phyloP scores from a whole-genome alignment of 2,888 invertebrate genomes.

The Ashinkailepas kermadecensis region DNA sequence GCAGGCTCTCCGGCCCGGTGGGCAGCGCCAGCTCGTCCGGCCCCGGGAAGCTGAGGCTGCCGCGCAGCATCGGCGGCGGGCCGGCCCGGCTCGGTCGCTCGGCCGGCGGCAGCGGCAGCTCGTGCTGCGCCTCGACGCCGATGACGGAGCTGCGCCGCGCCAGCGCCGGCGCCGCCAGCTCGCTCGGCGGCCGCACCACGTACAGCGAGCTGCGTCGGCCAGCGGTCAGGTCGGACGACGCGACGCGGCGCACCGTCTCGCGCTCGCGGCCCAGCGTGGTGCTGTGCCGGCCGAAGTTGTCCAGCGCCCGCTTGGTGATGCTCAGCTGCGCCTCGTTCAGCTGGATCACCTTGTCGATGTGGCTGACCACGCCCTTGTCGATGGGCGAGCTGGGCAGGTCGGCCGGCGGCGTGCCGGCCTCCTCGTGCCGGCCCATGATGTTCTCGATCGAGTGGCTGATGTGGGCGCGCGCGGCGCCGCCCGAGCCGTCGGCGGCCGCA shows the following conservation, averaged over 20 bases:
- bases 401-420: neutral
- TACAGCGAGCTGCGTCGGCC: conserved; percentile 15
- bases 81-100: neutral
- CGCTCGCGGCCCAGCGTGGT: conserved; percentile 17
- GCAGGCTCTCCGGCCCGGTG: neutral
- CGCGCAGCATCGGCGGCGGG: conserved; percentile 1
- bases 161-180: conserved; percentile 10
- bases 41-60: neutral
- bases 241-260: neutral
- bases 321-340: conserved; percentile 19
- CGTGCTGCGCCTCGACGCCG: conserved; percentile 18
- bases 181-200: conserved; percentile 1
- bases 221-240: neutral
- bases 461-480: neutral
- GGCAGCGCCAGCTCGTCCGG: neutral
- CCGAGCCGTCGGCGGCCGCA: neutral
- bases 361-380: conserved; percentile 8
- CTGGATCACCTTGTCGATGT: conserved; percentile 22
- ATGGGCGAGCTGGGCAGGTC: conserved; percentile 1
- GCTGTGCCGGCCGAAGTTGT: conserved; percentile 20
- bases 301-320: conserved; percentile 16
- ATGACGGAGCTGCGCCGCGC: conserved; percentile 16
- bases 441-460: conserved; percentile 20
- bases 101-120: neutral
- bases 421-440: conserved; percentile 2